Percentiles rank a stretch among this genome's conserved stretches.
Evolutionary conservation across 2,888 invertebrate species (phyloP).

Genomic region (Selenia dentaria): DNA sequence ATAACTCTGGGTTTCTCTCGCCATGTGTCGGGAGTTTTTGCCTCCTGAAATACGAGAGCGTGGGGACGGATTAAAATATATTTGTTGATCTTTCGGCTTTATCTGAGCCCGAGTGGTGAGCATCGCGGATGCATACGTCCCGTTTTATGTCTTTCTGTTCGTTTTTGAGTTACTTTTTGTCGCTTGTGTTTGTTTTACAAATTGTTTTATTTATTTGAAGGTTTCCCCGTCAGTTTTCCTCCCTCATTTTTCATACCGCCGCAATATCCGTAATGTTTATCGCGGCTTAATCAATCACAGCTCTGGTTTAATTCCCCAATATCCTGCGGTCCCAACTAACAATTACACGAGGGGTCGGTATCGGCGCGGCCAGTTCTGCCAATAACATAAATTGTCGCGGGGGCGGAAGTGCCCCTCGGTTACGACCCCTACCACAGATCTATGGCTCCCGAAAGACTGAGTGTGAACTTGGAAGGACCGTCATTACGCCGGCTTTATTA

Average conservation of each 20-base stretch:
- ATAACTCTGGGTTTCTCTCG: slow-evolving; percentile 79
- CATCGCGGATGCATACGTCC: slow-evolving; percentile 47
- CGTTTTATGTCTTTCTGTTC: slow-evolving; percentile 48
- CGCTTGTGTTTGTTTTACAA: slow-evolving; percentile 53
- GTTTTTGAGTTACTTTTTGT: slow-evolving; percentile 56
- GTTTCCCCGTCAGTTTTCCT: slow-evolving; percentile 40
- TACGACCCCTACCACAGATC: slow-evolving; percentile 32
- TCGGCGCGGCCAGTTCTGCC: slow-evolving; percentile 70
- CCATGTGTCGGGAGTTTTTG: slow-evolving; percentile 79
- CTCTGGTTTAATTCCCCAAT: slow-evolving; percentile 79
- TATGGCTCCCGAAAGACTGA: slow-evolving; percentile 20
- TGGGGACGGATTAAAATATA: slow-evolving; percentile 76
- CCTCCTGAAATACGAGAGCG: slow-evolving; percentile 80
- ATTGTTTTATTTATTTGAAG: slow-evolving; percentile 45
- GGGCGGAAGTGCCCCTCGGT: slow-evolving; percentile 63
- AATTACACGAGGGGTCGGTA: slow-evolving; percentile 80
- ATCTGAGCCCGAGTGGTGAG: slow-evolving; percentile 57
- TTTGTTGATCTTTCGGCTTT: slow-evolving; percentile 79
- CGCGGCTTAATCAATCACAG: slow-evolving; percentile 78
- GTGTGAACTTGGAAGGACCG: slow-evolving; percentile 17
- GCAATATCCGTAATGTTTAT: slow-evolving; percentile 66
- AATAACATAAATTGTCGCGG: slow-evolving; percentile 83
- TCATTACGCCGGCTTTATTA: slow-evolving; percentile 16
- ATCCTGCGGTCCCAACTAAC: slow-evolving; percentile 79
- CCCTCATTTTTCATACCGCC: slow-evolving; percentile 60